Base-by-base conservation (phyloP, 1,140 invertebrate species). In the Campoletis sonorensis region DNA sequence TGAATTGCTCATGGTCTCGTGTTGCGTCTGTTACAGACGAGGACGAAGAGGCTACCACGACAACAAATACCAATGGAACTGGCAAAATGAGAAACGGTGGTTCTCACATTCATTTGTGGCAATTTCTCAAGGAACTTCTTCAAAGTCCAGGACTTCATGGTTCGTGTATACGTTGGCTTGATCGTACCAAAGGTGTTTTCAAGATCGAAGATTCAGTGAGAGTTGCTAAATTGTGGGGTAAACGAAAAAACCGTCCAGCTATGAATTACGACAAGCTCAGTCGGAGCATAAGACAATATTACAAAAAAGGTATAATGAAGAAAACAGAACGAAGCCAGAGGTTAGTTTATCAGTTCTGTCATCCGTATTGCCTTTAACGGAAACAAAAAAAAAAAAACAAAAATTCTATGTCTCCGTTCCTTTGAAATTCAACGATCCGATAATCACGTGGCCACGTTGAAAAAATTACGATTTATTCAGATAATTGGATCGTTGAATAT, bases 221-320 rank as follows among this genome's bases (percentile, higher is more conserved):
- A 82, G 98, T 99, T 26, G 99, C 99, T 0, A 94, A 96, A 81
- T 94, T 99, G 7, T 99, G 99, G 99, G 99, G 99, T 51, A 95
- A 97, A 83, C 94, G 98, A 64, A 99, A 99, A 92, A 99, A 99
- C 92, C 94, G 98, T 16, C 98, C 98, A 0, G 98, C 98, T 4
- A 99, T 99, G 98, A 99, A 99, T 93, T 99, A 99, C 92, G 99
- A 99, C 93, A 99, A 99, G 90, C 92, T 99, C 45, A 99, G 98
- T 79, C 95, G 99, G 64, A 99, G 98, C 83, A 99, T 99, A 85
- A 93, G 99, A 21, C 99, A 99, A 91, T 99, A 99, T 93, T 99
- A 99, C 94, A 99, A 99, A 92, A 99, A 99, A 91, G 98, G 98
- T 64, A 99, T 99, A 91, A 99, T 99, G 97, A 99, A 99, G 93